Percentiles rank a stretch among this genome's conserved stretches.
Evolutionary conservation across 1,140 invertebrate species (phyloP).

Genomic region (Microplitis mediator): DNA sequence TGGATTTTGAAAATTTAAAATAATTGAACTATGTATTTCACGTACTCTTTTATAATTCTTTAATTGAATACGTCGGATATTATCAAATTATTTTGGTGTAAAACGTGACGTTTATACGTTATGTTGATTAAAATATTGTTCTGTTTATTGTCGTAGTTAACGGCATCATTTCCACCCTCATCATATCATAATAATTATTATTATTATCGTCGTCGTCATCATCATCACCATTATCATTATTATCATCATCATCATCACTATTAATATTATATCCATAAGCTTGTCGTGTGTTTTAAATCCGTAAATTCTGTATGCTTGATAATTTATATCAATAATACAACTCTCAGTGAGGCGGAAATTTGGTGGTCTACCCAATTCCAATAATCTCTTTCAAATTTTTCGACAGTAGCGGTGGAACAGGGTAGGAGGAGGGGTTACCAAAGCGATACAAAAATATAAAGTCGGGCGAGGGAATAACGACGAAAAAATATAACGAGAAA

Average conservation of each 20-base stretch:
- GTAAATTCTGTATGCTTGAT: conserved; percentile 25
- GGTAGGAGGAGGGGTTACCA: background rate
- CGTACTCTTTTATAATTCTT: background rate
- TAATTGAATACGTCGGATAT: background rate
- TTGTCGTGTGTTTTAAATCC: background rate
- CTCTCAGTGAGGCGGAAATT: background rate
- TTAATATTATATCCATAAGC: conserved; percentile 12
- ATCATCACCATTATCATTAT: conserved; percentile 22
- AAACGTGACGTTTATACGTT: background rate
- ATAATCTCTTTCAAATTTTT: conserved; percentile 15
- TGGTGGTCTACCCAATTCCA: conserved; percentile 17
- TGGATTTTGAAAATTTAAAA: conserved; percentile 14
- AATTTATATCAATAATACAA: conserved; percentile 28
- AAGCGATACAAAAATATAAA: conserved; percentile 9
- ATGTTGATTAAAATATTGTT: conserved; percentile 18
- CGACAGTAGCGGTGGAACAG: too few relatives aligned
- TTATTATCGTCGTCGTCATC: conserved; percentile 19
- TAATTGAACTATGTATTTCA: background rate
- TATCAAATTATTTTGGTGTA: conserved; percentile 1
- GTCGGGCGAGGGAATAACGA: background rate
- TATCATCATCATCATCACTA: conserved; percentile 12
- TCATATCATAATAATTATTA: conserved; percentile 20
- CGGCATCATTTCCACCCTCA: background rate
- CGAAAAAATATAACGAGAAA: background rate
- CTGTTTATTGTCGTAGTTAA: conserved; percentile 5